A percentile compares a stretch with the other conserved stretches of the same genome.
Conservation (phyloP, 2,888 invertebrate genomes). For the Thumatha senex region DNA sequence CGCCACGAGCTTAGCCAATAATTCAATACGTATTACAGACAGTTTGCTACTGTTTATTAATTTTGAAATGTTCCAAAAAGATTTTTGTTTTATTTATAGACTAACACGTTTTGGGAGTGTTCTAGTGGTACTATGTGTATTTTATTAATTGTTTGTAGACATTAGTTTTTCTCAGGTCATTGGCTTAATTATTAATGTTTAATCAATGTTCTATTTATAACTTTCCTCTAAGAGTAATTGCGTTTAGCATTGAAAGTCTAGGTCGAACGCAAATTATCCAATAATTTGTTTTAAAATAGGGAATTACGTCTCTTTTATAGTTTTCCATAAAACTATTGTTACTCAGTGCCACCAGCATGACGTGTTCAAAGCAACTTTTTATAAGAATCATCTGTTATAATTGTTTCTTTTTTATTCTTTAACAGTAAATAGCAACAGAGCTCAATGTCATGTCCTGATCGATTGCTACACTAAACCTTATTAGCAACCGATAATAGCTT, state of each 20-base stretch:
- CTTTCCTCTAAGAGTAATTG: constrained; percentile 34
- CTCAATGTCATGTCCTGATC: constrained; percentile 51
- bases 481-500: constrained; percentile 30
- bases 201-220: constrained; percentile 26
- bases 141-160: not conserved
- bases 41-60: constrained; percentile 11
- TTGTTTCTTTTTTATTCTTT: constrained; percentile 40
- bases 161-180: constrained; percentile 12
- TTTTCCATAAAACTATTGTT: constrained; percentile 38
- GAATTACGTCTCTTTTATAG: constrained; percentile 37
- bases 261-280: constrained; percentile 44
- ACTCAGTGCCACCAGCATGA: constrained; percentile 47
- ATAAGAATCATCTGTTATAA: constrained; percentile 42
- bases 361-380: constrained; percentile 43
- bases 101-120: not conserved
- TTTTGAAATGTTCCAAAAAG: constrained; percentile 7
- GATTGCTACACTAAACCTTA: constrained; percentile 44
- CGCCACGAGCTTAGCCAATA: constrained; percentile 5
- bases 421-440: constrained; percentile 27
- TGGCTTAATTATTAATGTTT: constrained; percentile 9
- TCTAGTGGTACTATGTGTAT: not conserved
- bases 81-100: not conserved
- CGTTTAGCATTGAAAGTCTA: constrained; percentile 42
- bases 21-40: constrained; percentile 15
- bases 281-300: constrained; percentile 28